Evolutionary conservation across 2,888 invertebrate species (phyloP).

Genomic region (Smittia sp.): DNA sequence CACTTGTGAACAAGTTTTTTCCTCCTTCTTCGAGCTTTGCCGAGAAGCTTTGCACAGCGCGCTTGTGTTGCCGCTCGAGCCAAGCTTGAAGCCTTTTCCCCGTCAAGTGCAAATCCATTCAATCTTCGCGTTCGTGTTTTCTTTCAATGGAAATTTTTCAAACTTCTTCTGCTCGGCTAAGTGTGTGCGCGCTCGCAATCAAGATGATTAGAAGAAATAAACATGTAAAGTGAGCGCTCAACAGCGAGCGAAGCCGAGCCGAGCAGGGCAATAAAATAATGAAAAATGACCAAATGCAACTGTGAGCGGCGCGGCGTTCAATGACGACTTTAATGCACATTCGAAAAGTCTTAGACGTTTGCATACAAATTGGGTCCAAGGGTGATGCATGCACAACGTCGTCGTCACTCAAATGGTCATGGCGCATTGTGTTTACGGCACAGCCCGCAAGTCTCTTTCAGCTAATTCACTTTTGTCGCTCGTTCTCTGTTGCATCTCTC

Average conservation of each 20-base stretch:
- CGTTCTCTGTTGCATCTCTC: not conserved
- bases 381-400: constrained; percentile 22
- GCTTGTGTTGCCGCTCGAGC: not conserved
- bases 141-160: constrained; percentile 19
- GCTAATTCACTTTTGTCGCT: not conserved
- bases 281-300: constrained; percentile 37
- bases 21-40: constrained; percentile 9
- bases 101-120: constrained; percentile 39
- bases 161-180: not conserved
- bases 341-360: constrained; percentile 34
- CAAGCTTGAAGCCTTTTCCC: constrained; percentile 8
- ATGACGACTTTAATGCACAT: constrained; percentile 22
- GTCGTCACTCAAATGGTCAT: constrained; percentile 10
- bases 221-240: not conserved
- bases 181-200: constrained; percentile 15
- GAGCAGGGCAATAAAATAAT: constrained; percentile 35
- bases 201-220: constrained; percentile 38
- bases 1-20: constrained; percentile 13
- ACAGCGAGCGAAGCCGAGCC: not conserved
- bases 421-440: not conserved
- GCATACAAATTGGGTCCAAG: constrained; percentile 41
- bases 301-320: constrained; percentile 24
- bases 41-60: not conserved
- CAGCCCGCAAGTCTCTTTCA: not conserved
- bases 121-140: not conserved